Evolutionary conservation across 1,140 invertebrate species (phyloP), one percentile per base, ranked within the genome.

Genomic region (Drosophila mauritiana): DNA sequence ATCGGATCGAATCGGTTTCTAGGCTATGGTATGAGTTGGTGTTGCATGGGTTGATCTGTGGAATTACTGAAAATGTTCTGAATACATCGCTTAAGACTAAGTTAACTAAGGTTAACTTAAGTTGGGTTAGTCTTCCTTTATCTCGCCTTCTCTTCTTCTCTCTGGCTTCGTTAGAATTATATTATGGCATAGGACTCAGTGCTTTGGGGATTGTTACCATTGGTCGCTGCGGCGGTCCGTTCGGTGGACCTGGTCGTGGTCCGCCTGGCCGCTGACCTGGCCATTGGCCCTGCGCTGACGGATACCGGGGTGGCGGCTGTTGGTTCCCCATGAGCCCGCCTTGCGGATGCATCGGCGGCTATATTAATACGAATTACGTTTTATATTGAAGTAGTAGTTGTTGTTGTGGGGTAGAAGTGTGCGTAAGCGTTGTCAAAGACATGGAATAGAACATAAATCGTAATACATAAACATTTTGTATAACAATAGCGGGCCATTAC

Each of bases 201-300:
- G 70, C 65, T 68, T 84, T 90, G 91, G 43, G 64, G 36, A 40
- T 70, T 49, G 67, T 93, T 93, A 95, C 95, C 95, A 96, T 96
- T 91, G 95, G 95, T 85, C 95, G 93, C 78, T 95, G 95, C 52
- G 95, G 93, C 58, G 95, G 91, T 70, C 91, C 91, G 75, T 91
- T 91, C 73, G 93, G 93, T 46, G 94, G 94, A 42, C 95, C 95
- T 82, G 94, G 94, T 94, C 96, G 95, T 2, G 95, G 95, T 8
- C 95, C 95, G 68, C 95, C 94, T 81, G 95, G 94, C 25, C 94
- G 92, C 15, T 93, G 94, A 43, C 93, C 93, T 91, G 64, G 93
- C 91, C 91, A 69, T 94, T 95, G 69, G 93, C 81, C 82, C 78
- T 92, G 91, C 63, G 91, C 72, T 76, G 79, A 90, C 42, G 83